These are phyloP conservation scores for Troides aeacus DNA, from an alignment of 2,888 invertebrate species.

Conservation along the genomic window DNA sequence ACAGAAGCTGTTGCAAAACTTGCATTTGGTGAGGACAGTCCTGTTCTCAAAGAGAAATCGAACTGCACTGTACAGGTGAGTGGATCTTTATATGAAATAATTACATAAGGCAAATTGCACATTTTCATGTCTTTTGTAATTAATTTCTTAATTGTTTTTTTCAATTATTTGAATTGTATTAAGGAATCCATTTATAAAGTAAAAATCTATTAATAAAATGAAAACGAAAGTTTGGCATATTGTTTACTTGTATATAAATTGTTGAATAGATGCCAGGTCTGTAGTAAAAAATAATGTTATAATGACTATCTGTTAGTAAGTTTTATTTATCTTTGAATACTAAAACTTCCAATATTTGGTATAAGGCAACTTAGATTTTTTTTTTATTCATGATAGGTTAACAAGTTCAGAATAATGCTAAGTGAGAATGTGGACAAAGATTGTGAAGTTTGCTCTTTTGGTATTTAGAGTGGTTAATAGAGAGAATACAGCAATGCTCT, in stretches of 20 bases:
- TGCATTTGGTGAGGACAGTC: slow-evolving; percentile 91
- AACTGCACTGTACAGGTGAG: slow-evolving; percentile 86
- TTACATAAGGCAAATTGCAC: too few relatives aligned
- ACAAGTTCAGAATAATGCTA: too few relatives aligned
- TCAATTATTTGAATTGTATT: too few relatives aligned
- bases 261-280: slow-evolving; percentile 9
- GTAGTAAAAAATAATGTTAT: neutral
- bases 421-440: too few relatives aligned
- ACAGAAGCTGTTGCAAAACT: slow-evolving; percentile 90
- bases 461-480: too few relatives aligned
- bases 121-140: too few relatives aligned
- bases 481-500: too few relatives aligned
- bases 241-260: slow-evolving; percentile 7
- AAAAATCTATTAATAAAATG: neutral
- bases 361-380: neutral
- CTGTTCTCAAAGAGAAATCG: slow-evolving; percentile 83
- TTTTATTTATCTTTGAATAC: neutral
- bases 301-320: neutral
- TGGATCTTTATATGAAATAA: slow-evolving; percentile 4
- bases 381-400: too few relatives aligned
- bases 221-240: slow-evolving; percentile 10
- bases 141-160: too few relatives aligned
- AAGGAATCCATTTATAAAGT: neutral
- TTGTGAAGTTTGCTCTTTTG: too few relatives aligned
- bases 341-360: neutral